Percentiles rank a stretch among this genome's conserved stretches.
phyloP scores from a whole-genome alignment of 2,113 vertebrate species.

The Lota lota region DNA sequence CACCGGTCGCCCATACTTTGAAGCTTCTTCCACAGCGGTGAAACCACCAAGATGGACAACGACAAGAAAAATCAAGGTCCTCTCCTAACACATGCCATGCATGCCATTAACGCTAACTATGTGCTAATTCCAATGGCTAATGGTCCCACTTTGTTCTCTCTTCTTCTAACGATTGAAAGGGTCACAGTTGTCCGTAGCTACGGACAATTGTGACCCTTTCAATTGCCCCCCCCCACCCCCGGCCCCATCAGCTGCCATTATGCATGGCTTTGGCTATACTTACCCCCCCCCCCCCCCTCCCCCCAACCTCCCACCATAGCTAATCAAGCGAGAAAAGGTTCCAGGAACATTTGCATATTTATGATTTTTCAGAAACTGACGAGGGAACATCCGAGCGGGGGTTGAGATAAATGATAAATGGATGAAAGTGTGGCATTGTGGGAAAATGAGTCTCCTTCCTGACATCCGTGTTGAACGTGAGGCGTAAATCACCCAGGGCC shows the following conservation, averaged over 20 bases:
- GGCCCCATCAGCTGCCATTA: not conserved
- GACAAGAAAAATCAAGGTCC: not conserved
- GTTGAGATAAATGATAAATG: not conserved
- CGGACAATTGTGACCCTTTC: not conserved
- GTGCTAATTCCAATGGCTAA: too few relatives aligned
- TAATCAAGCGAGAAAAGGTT: not conserved
- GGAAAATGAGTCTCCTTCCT: too few relatives aligned
- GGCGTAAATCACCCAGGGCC: too few relatives aligned
- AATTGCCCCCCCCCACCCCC: not conserved
- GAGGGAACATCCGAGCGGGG: rapidly evolving
- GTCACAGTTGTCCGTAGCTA: not conserved
- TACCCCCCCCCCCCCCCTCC: too few relatives aligned
- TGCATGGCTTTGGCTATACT: not conserved
- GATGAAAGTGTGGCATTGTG: too few relatives aligned
- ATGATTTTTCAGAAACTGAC: not conserved
- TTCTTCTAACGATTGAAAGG: too few relatives aligned
- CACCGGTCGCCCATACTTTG: not conserved
- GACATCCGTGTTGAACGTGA: too few relatives aligned
- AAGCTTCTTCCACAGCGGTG: too few relatives aligned
- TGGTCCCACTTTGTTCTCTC: too few relatives aligned
- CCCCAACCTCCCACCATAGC: not conserved
- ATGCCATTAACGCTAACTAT: not conserved
- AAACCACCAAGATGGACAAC: not conserved
- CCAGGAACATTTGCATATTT: not conserved
- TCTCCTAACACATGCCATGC: not conserved